Conservation (phyloP, 1,140 invertebrate genomes). For the Dendroctonus ponderosae region DNA sequence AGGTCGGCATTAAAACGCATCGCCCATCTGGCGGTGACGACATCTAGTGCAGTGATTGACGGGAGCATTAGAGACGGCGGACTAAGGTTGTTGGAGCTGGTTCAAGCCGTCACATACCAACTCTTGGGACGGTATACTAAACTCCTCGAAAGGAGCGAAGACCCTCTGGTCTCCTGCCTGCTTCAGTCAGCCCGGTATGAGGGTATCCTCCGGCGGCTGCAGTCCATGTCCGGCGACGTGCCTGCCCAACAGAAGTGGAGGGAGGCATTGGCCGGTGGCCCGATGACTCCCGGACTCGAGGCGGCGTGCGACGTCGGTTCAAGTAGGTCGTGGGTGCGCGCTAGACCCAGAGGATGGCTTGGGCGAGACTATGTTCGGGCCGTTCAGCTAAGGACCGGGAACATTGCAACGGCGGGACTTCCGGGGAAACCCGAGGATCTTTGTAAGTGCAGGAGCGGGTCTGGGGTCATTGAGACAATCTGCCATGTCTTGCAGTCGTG, state of each 20-base stretch:
- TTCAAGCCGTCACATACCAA: background rate
- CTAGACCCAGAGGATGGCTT: constrained; percentile 13
- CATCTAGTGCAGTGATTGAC: constrained; percentile 28
- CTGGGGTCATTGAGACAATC: constrained; percentile 15
- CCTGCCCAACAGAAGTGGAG: background rate
- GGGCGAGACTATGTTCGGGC: constrained; percentile 22
- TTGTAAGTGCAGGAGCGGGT: constrained; percentile 17
- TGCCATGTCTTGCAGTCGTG: constrained; percentile 36
- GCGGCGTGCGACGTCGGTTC: background rate
- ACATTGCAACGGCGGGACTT: constrained; percentile 13
- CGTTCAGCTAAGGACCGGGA: constrained; percentile 28
- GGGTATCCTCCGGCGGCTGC: too few relatives aligned
- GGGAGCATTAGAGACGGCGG: constrained; percentile 36
- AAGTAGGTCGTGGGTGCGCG: constrained; percentile 2
- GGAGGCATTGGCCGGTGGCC: background rate
- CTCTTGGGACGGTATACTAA: constrained; percentile 13
- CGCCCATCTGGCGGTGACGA: constrained; percentile 31
- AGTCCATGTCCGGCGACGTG: too few relatives aligned
- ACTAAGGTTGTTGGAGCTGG: constrained; percentile 26
- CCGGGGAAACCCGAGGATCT: constrained; percentile 1
- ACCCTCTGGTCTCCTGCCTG: too few relatives aligned
- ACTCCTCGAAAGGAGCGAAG: too few relatives aligned
- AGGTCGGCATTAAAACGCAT: constrained; percentile 6
- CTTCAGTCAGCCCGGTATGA: too few relatives aligned
- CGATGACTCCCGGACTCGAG: constrained; percentile 20